Conservation (phyloP, 2,888 invertebrate genomes). For the Stegophylla sp. region DNA sequence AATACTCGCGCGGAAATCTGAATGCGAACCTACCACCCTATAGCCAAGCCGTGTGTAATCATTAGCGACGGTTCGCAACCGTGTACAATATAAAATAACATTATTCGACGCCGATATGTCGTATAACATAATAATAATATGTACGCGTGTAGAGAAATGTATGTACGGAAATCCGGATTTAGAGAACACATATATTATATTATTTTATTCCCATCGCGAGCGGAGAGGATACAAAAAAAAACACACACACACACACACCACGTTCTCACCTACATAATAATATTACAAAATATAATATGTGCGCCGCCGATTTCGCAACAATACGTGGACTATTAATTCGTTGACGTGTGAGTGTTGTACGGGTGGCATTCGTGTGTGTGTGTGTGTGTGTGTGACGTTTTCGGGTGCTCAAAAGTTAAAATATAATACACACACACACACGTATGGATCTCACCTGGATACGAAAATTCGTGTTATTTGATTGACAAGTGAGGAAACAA, state of each 20-base stretch:
- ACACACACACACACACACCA: too few species aligned
- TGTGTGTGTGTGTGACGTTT: neutral
- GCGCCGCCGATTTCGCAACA: slow-evolving; percentile 1
- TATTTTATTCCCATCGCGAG: slow-evolving; percentile 7
- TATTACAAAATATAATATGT: too few species aligned
- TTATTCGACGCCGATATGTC: too few species aligned
- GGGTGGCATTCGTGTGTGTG: too few species aligned
- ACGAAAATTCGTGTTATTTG: slow-evolving; percentile 39
- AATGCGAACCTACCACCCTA: neutral
- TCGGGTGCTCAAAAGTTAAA: too few species aligned
- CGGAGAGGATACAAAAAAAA: neutral
- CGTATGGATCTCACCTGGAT: slow-evolving; percentile 39
- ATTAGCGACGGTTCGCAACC: slow-evolving; percentile 27
- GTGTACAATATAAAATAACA: too few species aligned
- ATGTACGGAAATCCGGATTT: neutral
- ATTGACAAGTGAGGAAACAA: slow-evolving; percentile 47
- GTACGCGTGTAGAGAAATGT: too few species aligned
- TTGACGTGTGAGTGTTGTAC: neutral
- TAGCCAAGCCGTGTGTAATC: neutral
- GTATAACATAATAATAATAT: too few species aligned
- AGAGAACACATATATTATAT: too few species aligned
- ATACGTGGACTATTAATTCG: slow-evolving; percentile 33
- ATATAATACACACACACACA: neutral
- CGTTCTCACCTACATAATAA: too few species aligned
- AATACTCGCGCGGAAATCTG: slow-evolving; percentile 11